Evolutionary conservation across 2,113 vertebrate species (phyloP).

Genomic region (Dicrurus megarhynchus): DNA sequence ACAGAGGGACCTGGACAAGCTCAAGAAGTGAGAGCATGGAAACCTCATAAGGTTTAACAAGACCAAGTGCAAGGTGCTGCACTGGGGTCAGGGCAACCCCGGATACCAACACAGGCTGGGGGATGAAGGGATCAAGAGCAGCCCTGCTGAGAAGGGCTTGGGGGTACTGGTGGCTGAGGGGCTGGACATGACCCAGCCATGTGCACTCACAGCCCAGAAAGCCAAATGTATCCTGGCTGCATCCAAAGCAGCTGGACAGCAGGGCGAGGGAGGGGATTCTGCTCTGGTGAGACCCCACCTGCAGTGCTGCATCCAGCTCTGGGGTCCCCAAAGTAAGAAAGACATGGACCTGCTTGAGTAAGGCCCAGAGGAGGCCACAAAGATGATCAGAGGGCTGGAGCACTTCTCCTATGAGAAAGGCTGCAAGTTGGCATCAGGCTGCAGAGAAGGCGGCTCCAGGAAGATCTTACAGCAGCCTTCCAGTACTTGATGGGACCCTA

Average conservation of each 20-base stretch:
- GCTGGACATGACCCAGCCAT: neutral
- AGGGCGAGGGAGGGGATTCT: neutral
- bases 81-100: accelerated
- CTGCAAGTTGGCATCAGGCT: neutral
- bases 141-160: neutral
- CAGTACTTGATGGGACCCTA: neutral
- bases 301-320: neutral
- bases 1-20: neutral
- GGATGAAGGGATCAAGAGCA: neutral
- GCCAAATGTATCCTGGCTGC: neutral
- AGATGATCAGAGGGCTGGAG: neutral
- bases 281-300: neutral
- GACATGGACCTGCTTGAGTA: neutral
- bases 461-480: neutral
- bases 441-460: neutral
- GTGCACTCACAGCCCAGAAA: neutral
- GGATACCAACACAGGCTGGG: accelerated
- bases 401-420: neutral
- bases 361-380: neutral
- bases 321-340: neutral
- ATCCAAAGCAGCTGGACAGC: neutral
- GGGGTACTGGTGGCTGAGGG: neutral
- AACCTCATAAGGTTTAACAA: neutral
- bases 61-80: neutral
- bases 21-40: neutral